Conservation (phyloP, 2,888 invertebrate genomes). For the Bembecia ichneumoniformis region DNA sequence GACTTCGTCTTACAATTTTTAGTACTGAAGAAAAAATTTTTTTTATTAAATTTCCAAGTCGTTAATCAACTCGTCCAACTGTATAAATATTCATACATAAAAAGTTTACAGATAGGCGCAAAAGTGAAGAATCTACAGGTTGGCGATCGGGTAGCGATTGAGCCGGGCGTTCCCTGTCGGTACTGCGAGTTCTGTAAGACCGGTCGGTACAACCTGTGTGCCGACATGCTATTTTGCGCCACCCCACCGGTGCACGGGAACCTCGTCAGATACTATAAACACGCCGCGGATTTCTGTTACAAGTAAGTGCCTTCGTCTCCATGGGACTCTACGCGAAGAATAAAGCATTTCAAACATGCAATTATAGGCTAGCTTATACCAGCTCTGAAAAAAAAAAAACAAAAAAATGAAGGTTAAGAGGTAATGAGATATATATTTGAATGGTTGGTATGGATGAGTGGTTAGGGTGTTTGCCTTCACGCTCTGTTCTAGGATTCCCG, state of each 20-base stretch:
- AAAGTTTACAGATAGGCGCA: slow-evolving; percentile 38
- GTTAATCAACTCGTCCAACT: slow-evolving; percentile 5
- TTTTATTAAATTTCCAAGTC: not conserved
- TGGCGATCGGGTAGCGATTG: slow-evolving; percentile 94
- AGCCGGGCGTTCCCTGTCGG: slow-evolving; percentile 93
- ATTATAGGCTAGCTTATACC: no score
- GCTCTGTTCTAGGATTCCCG: no score
- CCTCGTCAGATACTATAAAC: slow-evolving; percentile 87
- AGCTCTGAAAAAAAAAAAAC: no score
- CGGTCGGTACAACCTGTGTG: slow-evolving; percentile 93
- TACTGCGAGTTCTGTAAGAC: slow-evolving; percentile 87
- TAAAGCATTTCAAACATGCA: no score
- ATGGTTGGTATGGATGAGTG: no score
- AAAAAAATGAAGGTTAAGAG: no score
- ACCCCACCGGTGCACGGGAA: slow-evolving; percentile 95
- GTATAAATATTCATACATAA: not conserved
- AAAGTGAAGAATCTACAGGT: slow-evolving; percentile 78
- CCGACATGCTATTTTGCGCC: slow-evolving; percentile 91
- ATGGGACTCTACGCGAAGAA: no score
- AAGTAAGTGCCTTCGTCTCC: slow-evolving; percentile 67
- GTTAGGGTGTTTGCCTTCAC: no score
- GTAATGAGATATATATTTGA: no score
- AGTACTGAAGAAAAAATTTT: no score
- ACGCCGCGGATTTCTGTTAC: slow-evolving; percentile 90
- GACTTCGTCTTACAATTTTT: no score